Percentiles rank a stretch among this genome's conserved stretches.
These are phyloP conservation scores for Vanessa tameamea DNA, from an alignment of 1,140 invertebrate species.

Conservation along the genomic window DNA sequence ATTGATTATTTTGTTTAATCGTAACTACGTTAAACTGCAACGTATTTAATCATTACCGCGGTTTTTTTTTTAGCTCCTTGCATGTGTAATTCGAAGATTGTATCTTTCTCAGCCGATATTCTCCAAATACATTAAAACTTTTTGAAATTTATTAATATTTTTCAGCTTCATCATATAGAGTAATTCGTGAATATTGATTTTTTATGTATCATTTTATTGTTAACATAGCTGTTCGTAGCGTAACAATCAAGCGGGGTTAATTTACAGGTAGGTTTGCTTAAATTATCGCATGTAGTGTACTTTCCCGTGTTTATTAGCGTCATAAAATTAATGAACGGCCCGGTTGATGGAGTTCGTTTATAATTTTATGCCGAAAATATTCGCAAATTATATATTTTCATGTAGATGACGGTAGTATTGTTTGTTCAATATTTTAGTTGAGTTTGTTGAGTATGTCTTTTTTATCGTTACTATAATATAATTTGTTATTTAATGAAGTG, in stretches of 20 bases:
- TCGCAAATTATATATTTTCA: constrained; percentile 30
- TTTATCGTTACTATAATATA: not conserved
- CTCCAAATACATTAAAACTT: not conserved
- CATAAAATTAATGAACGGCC: constrained; percentile 40
- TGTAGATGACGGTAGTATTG: constrained; percentile 25
- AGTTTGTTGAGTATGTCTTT: not conserved
- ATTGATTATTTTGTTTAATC: not conserved
- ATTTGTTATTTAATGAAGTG: not conserved
- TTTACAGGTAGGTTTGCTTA: constrained; percentile 29
- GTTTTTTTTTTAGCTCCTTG: not conserved
- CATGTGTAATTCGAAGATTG: not conserved
- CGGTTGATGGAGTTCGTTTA: constrained; percentile 34
- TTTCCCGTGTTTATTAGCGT: constrained; percentile 36
- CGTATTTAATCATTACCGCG: too few species aligned
- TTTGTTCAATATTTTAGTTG: constrained; percentile 27
- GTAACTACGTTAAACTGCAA: too few species aligned
- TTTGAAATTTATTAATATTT: too few species aligned
- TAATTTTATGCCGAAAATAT: constrained; percentile 40
- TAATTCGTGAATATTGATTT: not conserved
- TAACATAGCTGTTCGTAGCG: constrained; percentile 8
- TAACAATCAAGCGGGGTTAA: constrained; percentile 22
- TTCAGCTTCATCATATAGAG: too few species aligned
- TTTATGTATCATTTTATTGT: not conserved
- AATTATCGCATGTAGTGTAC: constrained; percentile 31
- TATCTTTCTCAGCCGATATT: not conserved